Percentiles rank a stretch among this genome's conserved stretches.
Conservation (phyloP, 2,797 vertebrate genomes). For the Tiaroga cobitis region DNA sequence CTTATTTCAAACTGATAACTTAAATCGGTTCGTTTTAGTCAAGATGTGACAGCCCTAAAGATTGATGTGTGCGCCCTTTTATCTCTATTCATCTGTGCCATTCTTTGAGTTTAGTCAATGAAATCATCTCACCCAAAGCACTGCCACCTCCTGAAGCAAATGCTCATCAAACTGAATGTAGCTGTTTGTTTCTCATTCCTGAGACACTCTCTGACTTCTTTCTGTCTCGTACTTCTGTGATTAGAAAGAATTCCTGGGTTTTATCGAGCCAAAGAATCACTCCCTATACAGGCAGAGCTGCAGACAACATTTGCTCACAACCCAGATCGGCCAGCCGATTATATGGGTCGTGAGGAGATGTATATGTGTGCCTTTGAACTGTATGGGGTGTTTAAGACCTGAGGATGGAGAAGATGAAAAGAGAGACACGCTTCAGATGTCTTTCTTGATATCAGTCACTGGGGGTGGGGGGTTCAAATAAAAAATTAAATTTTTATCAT, state of each 20-base stretch:
- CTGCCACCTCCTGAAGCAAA: conserved; percentile 51
- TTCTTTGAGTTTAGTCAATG: conserved; percentile 52
- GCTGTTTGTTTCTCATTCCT: conserved; percentile 65
- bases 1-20: conserved; percentile 11
- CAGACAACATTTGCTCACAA: conserved; percentile 35
- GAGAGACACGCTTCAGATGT: conserved; percentile 12
- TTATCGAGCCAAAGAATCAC: conserved; percentile 67
- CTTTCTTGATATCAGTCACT: neutral
- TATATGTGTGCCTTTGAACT: conserved; percentile 48
- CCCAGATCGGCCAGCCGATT: conserved; percentile 63
- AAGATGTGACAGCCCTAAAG: conserved; percentile 18
- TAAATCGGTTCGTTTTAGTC: conserved; percentile 30
- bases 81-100: conserved; percentile 54
- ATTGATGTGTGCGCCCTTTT: conserved; percentile 40
- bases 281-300: neutral
- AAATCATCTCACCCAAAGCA: conserved; percentile 67
- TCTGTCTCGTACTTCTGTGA: conserved; percentile 63
- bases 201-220: conserved; percentile 71
- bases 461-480: neutral
- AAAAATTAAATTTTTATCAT: neutral
- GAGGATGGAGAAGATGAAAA: conserved; percentile 16
- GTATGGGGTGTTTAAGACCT: conserved; percentile 30
- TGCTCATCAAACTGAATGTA: conserved; percentile 63
- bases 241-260: conserved; percentile 77
- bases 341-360: conserved; percentile 45